Conservation (phyloP, 37 sponge, comb jelly and placozoan genomes). For the Beroe forskalii region DNA sequence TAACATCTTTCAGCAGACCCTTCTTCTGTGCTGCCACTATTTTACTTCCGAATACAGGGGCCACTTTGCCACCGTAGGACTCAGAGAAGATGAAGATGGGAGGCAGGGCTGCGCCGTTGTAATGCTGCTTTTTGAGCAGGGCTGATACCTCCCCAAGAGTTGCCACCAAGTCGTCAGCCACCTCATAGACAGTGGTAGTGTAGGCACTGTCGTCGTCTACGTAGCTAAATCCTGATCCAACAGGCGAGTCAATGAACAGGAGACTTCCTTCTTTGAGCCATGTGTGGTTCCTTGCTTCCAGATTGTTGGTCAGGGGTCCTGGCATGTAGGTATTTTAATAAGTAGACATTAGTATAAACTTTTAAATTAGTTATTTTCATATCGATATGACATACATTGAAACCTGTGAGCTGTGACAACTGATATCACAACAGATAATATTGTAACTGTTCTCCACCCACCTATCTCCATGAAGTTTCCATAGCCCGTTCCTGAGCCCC, state of each 20-base stretch:
- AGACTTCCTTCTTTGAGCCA: conserved; percentile 81
- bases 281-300: conserved; percentile 70
- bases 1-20: background rate
- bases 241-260: conserved; percentile 89
- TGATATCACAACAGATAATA: too few species aligned
- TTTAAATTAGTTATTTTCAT: too few species aligned
- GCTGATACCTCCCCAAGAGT: conserved; percentile 13
- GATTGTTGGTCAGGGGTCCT: conserved; percentile 72
- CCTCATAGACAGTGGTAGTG: conserved; percentile 72
- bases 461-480: conserved; percentile 89
- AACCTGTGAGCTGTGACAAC: too few species aligned
- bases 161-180: conserved; percentile 37
- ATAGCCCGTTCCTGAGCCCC: conserved; percentile 85
- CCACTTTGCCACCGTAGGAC: conserved; percentile 89
- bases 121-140: background rate
- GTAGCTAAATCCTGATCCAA: conserved; percentile 89
- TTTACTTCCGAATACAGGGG: conserved; percentile 76
- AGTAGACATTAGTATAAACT: too few species aligned
- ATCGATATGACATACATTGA: too few species aligned
- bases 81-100: conserved; percentile 89
- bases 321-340: background rate
- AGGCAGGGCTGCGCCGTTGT: conserved; percentile 15
- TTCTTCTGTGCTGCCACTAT: conserved; percentile 10
- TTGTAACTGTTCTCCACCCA: too few species aligned
- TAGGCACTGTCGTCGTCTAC: conserved; percentile 67